Evolutionary conservation across 2,888 invertebrate species (phyloP).

Genomic region (Scaptomyza parva): DNA sequence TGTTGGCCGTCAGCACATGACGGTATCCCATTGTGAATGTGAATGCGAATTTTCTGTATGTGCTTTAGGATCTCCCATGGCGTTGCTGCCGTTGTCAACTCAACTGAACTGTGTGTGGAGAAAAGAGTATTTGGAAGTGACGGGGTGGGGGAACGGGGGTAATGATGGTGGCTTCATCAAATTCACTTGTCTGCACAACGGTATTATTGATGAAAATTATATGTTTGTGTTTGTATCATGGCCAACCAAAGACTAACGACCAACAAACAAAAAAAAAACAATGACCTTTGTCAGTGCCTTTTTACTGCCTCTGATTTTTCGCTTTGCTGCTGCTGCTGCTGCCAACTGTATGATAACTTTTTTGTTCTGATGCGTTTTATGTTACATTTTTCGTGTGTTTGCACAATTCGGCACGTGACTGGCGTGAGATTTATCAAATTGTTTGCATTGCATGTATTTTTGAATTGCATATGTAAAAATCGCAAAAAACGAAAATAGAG

Average conservation of each 20-base stretch:
- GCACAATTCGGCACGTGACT: conserved; percentile 66
- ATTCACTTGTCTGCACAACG: conserved; percentile 68
- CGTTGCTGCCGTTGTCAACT: conserved; percentile 40
- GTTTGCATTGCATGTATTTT: conserved; percentile 42
- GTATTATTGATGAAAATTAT: conserved; percentile 73
- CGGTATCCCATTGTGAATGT: conserved; percentile 58
- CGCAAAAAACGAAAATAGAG: conserved; percentile 14
- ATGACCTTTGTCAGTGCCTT: conserved; percentile 54
- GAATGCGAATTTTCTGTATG: conserved; percentile 26
- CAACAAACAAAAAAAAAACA: conserved; percentile 34
- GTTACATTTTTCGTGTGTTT: conserved; percentile 53
- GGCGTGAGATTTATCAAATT: conserved; percentile 60
- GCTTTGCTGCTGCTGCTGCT: too few species aligned
- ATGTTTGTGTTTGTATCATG: conserved; percentile 68
- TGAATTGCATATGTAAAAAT: conserved; percentile 45
- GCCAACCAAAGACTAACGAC: conserved; percentile 48
- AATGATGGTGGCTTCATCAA: conserved; percentile 62
- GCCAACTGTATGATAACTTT: conserved; percentile 6
- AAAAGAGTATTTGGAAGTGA: neutral
- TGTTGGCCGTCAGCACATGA: conserved; percentile 60
- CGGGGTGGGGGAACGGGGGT: too few species aligned
- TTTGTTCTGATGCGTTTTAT: conserved; percentile 32
- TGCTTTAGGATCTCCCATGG: conserved; percentile 53
- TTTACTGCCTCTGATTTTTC: conserved; percentile 38
- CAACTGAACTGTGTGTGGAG: neutral